Percentiles rank a stretch among this genome's conserved stretches.
Evolutionary conservation across 2,113 vertebrate species (phyloP).

Genomic region (Ptilorrhoa leucosticta): DNA sequence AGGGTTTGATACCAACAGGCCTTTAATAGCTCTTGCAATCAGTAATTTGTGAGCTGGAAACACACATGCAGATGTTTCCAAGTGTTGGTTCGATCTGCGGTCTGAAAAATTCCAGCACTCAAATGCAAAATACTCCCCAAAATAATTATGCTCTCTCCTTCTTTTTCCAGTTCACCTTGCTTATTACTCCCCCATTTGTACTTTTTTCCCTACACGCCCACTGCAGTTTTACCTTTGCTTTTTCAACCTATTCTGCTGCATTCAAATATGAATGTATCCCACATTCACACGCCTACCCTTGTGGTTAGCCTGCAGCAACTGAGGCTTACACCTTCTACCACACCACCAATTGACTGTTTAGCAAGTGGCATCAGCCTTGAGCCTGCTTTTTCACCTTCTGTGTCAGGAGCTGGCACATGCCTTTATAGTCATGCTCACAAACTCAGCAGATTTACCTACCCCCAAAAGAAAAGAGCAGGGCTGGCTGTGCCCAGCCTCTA

Average conservation of each 20-base stretch:
- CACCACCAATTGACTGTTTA: neutral
- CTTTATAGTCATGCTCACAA: neutral
- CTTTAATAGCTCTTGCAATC: neutral
- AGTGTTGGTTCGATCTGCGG: neutral
- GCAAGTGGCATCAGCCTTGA: neutral
- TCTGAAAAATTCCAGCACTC: neutral
- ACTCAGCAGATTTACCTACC: constrained; percentile 27
- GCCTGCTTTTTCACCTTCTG: neutral
- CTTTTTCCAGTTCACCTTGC: neutral
- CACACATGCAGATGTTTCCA: neutral
- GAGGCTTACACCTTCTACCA: constrained; percentile 10
- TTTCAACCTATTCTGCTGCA: neutral
- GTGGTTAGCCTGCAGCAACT: neutral
- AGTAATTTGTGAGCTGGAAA: neutral
- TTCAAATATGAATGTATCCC: neutral
- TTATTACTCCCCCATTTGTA: neutral
- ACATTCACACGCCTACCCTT: neutral
- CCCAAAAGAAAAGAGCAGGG: neutral
- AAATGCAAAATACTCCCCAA: neutral
- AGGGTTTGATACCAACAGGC: neutral
- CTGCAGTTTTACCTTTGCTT: neutral
- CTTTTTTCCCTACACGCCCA: neutral
- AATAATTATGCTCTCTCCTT: neutral
- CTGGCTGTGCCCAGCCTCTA: neutral
- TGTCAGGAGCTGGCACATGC: neutral